These are phyloP conservation scores for Cephalopterus ornatus DNA, from an alignment of 2,113 vertebrate species.

Conservation along the genomic window DNA sequence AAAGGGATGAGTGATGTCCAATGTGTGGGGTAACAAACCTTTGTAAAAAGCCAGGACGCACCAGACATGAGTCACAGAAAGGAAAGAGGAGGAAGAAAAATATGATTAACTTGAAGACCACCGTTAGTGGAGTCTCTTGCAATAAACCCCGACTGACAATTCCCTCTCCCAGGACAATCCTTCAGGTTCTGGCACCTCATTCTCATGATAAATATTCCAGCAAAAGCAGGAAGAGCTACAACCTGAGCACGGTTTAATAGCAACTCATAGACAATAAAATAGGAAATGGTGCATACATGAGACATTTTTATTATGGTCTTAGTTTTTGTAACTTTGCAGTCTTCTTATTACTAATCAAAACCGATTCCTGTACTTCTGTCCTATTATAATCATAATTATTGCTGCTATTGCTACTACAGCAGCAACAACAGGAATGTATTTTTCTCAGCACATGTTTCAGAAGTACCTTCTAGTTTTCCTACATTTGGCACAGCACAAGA, in stretches of 20 bases:
- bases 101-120: background rate
- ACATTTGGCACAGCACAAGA: conserved; percentile 17
- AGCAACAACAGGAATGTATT: background rate
- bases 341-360: background rate
- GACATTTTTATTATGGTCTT: background rate
- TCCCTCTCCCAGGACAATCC: conserved; percentile 1
- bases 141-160: background rate
- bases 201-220: conserved; percentile 30
- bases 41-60: background rate
- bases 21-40: background rate
- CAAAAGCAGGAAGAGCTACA: conserved; percentile 23
- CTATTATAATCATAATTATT: background rate
- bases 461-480: conserved; percentile 31
- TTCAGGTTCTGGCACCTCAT: conserved; percentile 40
- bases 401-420: background rate
- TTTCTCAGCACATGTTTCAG: conserved; percentile 15
- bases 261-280: conserved; percentile 13
- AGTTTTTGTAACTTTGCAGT: background rate
- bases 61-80: conserved; percentile 12
- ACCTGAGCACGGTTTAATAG: background rate
- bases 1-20: background rate
- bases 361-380: background rate
- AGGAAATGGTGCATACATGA: background rate
- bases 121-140: background rate
- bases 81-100: conserved; percentile 1